Evolutionary conservation across 1,140 invertebrate species (phyloP).

Genomic region (Pomacea maculata): DNA sequence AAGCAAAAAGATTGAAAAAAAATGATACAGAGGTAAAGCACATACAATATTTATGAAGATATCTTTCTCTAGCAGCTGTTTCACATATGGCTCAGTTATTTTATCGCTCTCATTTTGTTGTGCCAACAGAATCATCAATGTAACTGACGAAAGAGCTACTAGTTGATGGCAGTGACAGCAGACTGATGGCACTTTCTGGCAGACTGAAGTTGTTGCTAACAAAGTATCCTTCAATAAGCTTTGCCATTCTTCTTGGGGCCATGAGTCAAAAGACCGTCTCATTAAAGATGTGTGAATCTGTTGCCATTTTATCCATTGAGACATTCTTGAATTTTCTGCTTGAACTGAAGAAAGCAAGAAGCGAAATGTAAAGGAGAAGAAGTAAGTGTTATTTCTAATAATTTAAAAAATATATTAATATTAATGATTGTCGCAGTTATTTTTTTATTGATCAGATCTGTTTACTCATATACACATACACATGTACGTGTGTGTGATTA

Average conservation of each 20-base stretch:
- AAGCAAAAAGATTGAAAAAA: not conserved
- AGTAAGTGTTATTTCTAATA: no score
- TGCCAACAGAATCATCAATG: not conserved
- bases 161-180: conserved; percentile 12
- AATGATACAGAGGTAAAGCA: not conserved
- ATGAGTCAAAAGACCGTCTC: not conserved
- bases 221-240: not conserved
- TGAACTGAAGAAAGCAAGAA: no score
- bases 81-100: not conserved
- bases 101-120: not conserved
- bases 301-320: not conserved
- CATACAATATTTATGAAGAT: conserved; percentile 4
- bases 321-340: not conserved
- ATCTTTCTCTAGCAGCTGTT: not conserved
- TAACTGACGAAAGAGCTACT: conserved; percentile 4
- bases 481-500: no score
- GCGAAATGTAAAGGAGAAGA: no score
- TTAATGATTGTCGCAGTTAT: no score
- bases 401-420: no score
- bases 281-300: not conserved
- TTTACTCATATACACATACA: no score
- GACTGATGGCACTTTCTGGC: not conserved
- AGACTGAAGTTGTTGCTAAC: not conserved
- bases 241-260: conserved; percentile 1
- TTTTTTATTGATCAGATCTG: no score